Evolutionary conservation across 2,113 vertebrate genomes (phyloP), one percentile per base, ranked within the genome.

Genomic region (Dermatemys mawii): DNA sequence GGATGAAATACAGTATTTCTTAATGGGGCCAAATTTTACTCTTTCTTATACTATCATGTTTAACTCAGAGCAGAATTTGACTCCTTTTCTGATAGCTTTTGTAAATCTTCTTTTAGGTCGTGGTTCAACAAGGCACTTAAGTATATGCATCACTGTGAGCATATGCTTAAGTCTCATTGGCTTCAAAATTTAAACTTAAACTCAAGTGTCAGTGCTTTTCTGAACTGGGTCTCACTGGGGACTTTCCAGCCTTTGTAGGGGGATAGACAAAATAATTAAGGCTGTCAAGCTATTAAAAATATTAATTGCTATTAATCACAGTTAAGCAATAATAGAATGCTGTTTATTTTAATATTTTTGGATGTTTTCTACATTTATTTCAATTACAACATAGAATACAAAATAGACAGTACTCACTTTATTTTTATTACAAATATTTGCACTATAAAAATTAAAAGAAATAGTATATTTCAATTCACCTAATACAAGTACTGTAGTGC

Each of bases 151-250:
- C 41, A 22, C 38, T 29, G 70, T 22, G 54, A 78, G 67, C 82
- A 88, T 7, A 26, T 19, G 51, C 35, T 24, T 51, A 22, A 1
- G 0, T 6, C 54, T 75, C 50, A 2, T 0, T 14, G 1, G 1
- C 63, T 48, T 41, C 26, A 24, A 27, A 93, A 78, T 22, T 38
- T 35, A 57, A 53, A 14, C 11, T 76, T 46, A 54, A 55, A 26
- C n/a, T 0, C 2, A n/a, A 50, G 57, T 19, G 2, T 8, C 67
- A 73, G 2, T 26, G 79, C 50, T 32, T 8, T 86, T 55, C 54
- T 81, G 21, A n/a, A 49, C 46, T 26, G 16, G 54, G 51, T 9
- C 79, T 84, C 54, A 16, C 41, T 27, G 67, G 86, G 63, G 38
- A 86, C 57, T 27, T 73, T 24, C 55, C n/a, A 79, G 78, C 2